Conservation (phyloP, 2,797 vertebrate genomes). For the Mus minutoides region DNA sequence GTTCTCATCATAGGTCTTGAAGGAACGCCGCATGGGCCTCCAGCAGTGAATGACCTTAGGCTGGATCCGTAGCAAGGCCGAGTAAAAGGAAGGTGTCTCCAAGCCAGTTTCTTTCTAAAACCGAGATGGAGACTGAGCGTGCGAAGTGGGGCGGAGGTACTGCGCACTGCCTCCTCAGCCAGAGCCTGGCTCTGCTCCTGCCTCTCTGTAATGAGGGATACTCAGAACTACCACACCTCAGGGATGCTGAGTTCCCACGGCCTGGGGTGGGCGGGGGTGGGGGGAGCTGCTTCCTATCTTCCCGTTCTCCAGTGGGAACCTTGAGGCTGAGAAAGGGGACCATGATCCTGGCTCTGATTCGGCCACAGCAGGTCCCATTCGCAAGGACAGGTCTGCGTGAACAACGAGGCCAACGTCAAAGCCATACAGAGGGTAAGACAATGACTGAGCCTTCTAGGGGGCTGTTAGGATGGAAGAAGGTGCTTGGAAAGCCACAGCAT, state of each 20-base stretch:
- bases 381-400: background rate
- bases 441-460: background rate
- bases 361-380: background rate
- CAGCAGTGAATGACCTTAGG: conserved; percentile 86
- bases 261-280: background rate
- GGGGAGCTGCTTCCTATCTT: no score
- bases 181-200: background rate
- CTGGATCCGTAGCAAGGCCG: conserved; percentile 86
- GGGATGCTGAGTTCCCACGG: no score
- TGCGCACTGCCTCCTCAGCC: background rate
- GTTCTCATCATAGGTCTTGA: conserved; percentile 82
- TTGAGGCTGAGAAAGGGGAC: background rate
- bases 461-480: background rate
- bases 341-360: accelerated
- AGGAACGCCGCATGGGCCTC: conserved; percentile 84
- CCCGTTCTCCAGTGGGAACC: background rate
- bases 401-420: background rate
- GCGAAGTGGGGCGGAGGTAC: no score
- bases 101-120: conserved; percentile 81
- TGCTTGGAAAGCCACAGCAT: background rate
- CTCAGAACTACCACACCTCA: background rate
- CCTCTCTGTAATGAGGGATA: background rate
- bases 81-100: conserved; percentile 76
- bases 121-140: background rate
- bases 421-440: background rate